Base-by-base conservation (phyloP, 2,797 vertebrate genomes). In the Molossus molossus region DNA sequence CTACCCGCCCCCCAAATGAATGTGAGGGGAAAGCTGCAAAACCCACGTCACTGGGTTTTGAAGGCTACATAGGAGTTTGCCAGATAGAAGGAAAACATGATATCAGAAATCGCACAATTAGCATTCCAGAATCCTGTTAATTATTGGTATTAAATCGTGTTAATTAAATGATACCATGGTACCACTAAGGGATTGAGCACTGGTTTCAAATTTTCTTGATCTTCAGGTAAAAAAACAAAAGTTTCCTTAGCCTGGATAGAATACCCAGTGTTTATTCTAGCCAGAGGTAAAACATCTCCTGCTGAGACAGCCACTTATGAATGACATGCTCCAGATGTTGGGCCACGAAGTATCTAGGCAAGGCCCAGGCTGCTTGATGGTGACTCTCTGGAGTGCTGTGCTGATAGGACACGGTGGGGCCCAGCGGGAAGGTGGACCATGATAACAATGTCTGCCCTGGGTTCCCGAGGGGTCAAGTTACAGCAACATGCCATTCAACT, bases 221-320 rank as follows among this genome's bases (percentile, higher is more conserved):
- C 53, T 76, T 77, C n/a, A n/a, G 57, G 87, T 83, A 67, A 33
- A 75, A 91, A 94, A 64, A 20, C 23, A 80, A 67, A 91, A 75
- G 6, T 64, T 53, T 83, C 64, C 53, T 88, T 82, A 62, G 67
- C 62, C 62, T 58, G 23, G 62, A 69, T 73, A 9, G 33, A 86
- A 89, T 69, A 17, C 27, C 65, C 21, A 50, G 20, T 79, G 64
- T 79, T 93, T 87, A 57, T 58, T 67, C 40, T 50, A 79, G 25
- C 15, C 12, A 75, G 62, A 95, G 18, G 80, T 20, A 86, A 79
- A 86, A 33, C 82, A 77, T 57, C 87, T 86, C 53, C 33, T 10
- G 9, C 37, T 17, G 23, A 85, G 64, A 95, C 10, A 86, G n/a
- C 29, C 72, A 67, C 75, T 93, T 48, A 93, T 0, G 33, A 70